Evolutionary conservation across 2,113 vertebrate species (phyloP).

Genomic region (Macrotus californicus): DNA sequence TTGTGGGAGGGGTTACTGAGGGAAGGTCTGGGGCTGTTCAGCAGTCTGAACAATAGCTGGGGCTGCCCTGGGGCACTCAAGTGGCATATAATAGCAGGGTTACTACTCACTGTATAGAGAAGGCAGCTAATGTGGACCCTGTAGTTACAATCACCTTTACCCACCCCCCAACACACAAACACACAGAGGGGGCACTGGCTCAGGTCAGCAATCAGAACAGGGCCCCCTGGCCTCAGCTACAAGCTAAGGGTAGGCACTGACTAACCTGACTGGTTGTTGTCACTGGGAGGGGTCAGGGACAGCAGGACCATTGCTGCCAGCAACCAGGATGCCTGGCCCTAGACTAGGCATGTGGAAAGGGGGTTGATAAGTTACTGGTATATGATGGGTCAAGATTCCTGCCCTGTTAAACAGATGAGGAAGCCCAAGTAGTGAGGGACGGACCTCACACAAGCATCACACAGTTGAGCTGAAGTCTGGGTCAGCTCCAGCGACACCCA

Average conservation of each 20-base stretch:
- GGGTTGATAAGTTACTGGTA: not conserved
- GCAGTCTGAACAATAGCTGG: not conserved
- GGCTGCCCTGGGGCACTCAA: not conserved
- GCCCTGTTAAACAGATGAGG: not conserved
- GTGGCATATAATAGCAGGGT: not conserved
- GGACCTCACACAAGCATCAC: not conserved
- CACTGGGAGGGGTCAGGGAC: not conserved
- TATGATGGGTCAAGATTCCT: not conserved
- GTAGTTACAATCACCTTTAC: not conserved
- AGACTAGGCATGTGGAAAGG: not conserved
- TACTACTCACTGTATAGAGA: not conserved
- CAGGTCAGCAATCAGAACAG: not conserved
- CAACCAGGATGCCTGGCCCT: not conserved
- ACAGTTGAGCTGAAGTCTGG: not conserved
- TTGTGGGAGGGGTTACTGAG: not conserved
- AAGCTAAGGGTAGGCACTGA: not conserved
- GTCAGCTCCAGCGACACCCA: not conserved
- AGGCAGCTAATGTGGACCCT: not conserved
- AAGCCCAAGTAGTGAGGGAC: not conserved
- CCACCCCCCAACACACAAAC: not conserved
- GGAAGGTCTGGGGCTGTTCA: not conserved
- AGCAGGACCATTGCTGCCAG: not conserved
- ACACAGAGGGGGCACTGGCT: not conserved
- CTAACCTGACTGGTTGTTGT: not conserved
- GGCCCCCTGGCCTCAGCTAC: not conserved